phyloP scores from a whole-genome alignment of 64 coral and sea anemone genomes.

The Dendrophyllia cribrosa region DNA sequence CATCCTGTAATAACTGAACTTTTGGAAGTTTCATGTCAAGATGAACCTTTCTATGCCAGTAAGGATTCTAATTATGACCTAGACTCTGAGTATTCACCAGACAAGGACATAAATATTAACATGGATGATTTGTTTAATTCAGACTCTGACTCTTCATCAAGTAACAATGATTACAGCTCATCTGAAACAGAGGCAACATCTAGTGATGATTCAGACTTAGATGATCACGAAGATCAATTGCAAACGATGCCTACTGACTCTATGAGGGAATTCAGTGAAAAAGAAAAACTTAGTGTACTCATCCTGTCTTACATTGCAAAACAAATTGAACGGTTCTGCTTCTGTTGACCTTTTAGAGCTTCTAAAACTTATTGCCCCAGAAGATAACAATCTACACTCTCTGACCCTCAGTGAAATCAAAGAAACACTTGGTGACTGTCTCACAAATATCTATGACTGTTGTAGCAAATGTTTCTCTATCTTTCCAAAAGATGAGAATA shows the following conservation, averaged over 20 bases:
- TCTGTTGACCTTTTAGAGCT: constrained; percentile 43
- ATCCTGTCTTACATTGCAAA: constrained; percentile 40
- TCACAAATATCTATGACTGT: constrained; percentile 26
- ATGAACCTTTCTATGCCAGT: neutral
- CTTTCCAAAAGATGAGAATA: constrained; percentile 21
- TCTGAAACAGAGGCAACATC: constrained; percentile 6
- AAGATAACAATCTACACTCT: neutral
- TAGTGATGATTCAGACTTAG: constrained; percentile 13
- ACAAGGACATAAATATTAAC: neutral
- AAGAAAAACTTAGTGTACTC: constrained; percentile 22
- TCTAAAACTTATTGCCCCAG: constrained; percentile 14
- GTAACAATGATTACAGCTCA: constrained; percentile 21
- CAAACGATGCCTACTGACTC: neutral
- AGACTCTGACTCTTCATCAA: constrained; percentile 8
- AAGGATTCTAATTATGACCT: neutral
- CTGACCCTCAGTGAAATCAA: neutral
- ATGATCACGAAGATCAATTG: neutral
- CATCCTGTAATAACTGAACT: neutral
- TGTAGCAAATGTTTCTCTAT: constrained; percentile 6
- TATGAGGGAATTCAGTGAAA: constrained; percentile 30
- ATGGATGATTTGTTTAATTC: neutral
- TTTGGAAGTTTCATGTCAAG: neutral
- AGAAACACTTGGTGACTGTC: constrained; percentile 19
- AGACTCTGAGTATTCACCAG: neutral
- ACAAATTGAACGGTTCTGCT: constrained; percentile 39